Base-by-base conservation (phyloP, 2,113 vertebrate genomes). In the Callipepla californica region DNA sequence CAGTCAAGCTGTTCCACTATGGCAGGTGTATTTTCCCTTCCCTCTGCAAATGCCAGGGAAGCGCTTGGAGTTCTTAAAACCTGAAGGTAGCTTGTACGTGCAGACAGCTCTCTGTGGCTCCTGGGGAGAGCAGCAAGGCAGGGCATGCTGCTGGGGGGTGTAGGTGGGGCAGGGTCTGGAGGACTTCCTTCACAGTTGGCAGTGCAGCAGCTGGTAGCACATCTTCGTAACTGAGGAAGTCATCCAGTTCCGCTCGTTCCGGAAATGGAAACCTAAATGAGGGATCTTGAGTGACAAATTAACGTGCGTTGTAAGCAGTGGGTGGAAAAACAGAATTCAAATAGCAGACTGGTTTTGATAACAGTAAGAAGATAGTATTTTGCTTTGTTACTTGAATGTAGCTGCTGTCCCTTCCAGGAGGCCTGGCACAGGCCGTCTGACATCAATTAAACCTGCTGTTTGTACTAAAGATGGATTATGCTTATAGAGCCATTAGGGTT, bases 81-180 rank as follows among this genome's bases (percentile, higher is more conserved):
- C 48, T 11, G 36, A 51, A 50, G 58, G 36, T 32, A 23, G 58
- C 44, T 72, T 23, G 2, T 10, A 1, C 19, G 6, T 22, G 32
- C 8, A 0, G 25, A 17, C 36, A 63, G 63, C 10, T 44, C 69
- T 36, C 7, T 13, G 1, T 6, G 23, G 25, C 47, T 0, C 0
- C 38, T 1, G 16, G 7, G 10, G 13, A 13, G 26, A 17, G 4
- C 19, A 3, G 11, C 0, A 5, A 7, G 48, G 25, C 48, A 26
- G 40, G 26, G 30, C 21, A 1, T n/a, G 5, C 3, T 17, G 23
- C 45, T 3, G 12, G 63, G 7, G 40, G 2, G 23, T 8, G 30
- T 36, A 22, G 6, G 5, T 11, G 55, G 47, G 25, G 9, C 28
- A 3, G 48, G 17, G 51, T 1, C 20, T 19, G 18, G 11, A 47